phyloP scores from a whole-genome alignment of 2,888 invertebrate genomes.

The Caenorhabditis becei region DNA sequence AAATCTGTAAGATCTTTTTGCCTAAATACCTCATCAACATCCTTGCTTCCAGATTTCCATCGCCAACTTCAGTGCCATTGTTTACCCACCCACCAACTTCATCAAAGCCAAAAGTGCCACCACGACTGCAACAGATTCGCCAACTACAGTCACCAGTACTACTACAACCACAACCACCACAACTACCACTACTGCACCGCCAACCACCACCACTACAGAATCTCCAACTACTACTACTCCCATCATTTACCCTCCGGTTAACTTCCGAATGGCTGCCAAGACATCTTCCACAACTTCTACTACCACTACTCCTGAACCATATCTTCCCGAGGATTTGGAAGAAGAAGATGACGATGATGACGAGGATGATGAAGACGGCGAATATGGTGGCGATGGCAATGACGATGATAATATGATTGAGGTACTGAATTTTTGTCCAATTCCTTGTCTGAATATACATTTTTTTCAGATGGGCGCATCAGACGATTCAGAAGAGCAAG shows the following conservation, averaged over 20 bases:
- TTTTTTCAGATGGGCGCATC: constrained; percentile 20
- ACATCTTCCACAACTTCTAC: constrained; percentile 5
- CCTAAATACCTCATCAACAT: too few species aligned
- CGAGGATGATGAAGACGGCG: constrained; percentile 2
- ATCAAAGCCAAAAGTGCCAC: constrained; percentile 19
- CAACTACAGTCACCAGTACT: constrained; percentile 15
- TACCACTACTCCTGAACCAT: background rate
- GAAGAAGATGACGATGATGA: constrained; percentile 33
- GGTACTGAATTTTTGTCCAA: constrained; percentile 2
- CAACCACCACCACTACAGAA: constrained; percentile 20
- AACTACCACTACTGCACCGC: background rate
- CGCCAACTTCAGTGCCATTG: constrained; percentile 29
- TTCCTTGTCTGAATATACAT: background rate
- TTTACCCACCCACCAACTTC: constrained; percentile 48
- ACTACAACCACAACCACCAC: constrained; percentile 16
- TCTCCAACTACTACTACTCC: constrained; percentile 4
- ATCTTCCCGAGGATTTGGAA: background rate
- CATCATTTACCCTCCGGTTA: constrained; percentile 42
- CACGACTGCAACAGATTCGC: constrained; percentile 10
- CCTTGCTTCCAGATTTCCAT: constrained; percentile 28
- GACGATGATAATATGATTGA: constrained; percentile 19
- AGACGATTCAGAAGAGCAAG: background rate
- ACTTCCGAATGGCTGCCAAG: constrained; percentile 34
- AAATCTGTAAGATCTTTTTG: constrained; percentile 1
- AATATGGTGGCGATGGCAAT: background rate